Evolutionary conservation across 2,888 invertebrate species (phyloP).

Genomic region (Tribolium freemani): DNA sequence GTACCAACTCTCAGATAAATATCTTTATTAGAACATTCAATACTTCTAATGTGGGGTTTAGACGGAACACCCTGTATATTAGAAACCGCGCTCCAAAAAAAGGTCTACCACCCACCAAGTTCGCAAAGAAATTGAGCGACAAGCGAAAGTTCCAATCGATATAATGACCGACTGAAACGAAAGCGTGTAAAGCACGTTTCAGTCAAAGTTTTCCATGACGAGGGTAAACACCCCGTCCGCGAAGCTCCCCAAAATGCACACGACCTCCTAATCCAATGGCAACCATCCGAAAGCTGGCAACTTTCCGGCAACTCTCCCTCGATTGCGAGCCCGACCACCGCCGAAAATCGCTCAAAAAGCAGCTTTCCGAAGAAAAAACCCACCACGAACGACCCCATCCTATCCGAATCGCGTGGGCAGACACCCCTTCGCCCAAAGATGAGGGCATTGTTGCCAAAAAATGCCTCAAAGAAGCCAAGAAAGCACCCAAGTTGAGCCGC

Average conservation of each 20-base stretch:
- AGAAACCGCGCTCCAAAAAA: too few species aligned
- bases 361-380: conserved; percentile 57
- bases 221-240: conserved; percentile 55
- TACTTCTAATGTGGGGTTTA: too few species aligned
- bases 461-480: conserved; percentile 57
- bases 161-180: conserved; percentile 60
- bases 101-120: background rate
- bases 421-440: conserved; percentile 44
- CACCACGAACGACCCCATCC: conserved; percentile 39
- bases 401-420: conserved; percentile 58
- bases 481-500: conserved; percentile 54
- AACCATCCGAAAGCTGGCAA: conserved; percentile 57
- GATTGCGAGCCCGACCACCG: conserved; percentile 58
- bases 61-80: too few species aligned
- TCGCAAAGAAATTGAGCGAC: conserved; percentile 50
- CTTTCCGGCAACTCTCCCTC: conserved; percentile 64
- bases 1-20: too few species aligned
- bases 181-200: conserved; percentile 62
- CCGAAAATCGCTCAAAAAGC: conserved; percentile 60
- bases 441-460: conserved; percentile 63
- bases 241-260: conserved; percentile 30
- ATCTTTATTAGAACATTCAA: too few species aligned
- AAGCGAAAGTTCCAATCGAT: conserved; percentile 67
- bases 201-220: conserved; percentile 63
- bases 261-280: conserved; percentile 40